A percentile compares a stretch with the other conserved stretches of the same genome.
These are phyloP conservation scores for Clostera curtula DNA, from an alignment of 2,888 invertebrate genomes.

Conservation along the genomic window DNA sequence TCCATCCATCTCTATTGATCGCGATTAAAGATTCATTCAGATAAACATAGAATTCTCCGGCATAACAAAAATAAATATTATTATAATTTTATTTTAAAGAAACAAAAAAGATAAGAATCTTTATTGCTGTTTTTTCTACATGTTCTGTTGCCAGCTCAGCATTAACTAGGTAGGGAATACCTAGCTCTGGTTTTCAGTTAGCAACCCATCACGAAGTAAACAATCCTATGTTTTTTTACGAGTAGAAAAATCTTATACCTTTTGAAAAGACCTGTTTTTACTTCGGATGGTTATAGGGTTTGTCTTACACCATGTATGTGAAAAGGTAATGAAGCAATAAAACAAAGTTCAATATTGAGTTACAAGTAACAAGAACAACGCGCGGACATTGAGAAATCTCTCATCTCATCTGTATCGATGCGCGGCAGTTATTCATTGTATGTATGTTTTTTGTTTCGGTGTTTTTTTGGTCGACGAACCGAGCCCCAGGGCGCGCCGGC, in stretches of 20 bases:
- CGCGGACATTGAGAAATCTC: constrained; percentile 65
- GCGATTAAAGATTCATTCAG: no score
- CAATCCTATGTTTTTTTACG: no score
- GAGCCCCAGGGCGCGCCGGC: constrained; percentile 51
- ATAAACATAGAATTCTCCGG: no score
- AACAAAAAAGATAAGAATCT: no score
- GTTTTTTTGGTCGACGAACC: constrained; percentile 44
- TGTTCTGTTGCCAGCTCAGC: no score
- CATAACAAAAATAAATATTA: no score
- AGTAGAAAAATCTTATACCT: no score
- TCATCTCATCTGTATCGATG: constrained; percentile 64
- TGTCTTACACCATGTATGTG: constrained; percentile 19
- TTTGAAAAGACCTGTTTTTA: constrained; percentile 6
- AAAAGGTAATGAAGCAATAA: constrained; percentile 29
- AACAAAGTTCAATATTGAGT: constrained; percentile 55
- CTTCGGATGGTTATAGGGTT: constrained; percentile 16
- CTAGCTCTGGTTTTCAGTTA: no score
- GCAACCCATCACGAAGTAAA: no score
- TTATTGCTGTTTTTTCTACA: background rate
- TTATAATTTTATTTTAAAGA: no score
- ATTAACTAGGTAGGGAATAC: no score
- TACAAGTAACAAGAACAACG: constrained; percentile 60
- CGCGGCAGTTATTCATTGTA: constrained; percentile 58
- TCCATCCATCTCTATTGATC: no score
- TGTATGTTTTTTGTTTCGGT: constrained; percentile 42